A percentile compares a stretch with the other conserved stretches of the same genome.
Evolutionary conservation across 2,888 invertebrate genomes (phyloP).

Genomic region (Eupsilia transversa): DNA sequence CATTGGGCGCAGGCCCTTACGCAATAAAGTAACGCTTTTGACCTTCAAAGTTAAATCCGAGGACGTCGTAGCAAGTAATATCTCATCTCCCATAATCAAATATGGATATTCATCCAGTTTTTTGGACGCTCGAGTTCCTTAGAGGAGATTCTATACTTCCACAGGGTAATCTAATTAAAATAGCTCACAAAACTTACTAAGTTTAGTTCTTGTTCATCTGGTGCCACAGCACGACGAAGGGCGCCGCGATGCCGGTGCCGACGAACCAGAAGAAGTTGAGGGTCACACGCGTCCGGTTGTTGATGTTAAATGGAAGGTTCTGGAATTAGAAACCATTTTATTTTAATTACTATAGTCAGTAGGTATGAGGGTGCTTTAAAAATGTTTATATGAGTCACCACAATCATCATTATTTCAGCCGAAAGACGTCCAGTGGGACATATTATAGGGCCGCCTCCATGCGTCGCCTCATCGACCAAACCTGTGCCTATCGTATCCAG

Average conservation of each 20-base stretch:
- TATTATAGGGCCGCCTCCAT: not conserved
- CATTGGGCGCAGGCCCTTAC: too few species aligned
- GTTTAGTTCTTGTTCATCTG: constrained; percentile 93
- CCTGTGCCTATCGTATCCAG: not conserved
- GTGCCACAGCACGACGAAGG: constrained; percentile 94
- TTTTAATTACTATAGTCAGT: not conserved
- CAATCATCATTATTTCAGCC: not conserved
- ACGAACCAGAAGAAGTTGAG: constrained; percentile 93
- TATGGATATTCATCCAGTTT: not conserved
- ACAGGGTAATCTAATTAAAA: not conserved
- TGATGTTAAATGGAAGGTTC: constrained; percentile 95
- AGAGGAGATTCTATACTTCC: not conserved
- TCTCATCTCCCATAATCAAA: not conserved
- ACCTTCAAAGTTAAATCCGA: not conserved
- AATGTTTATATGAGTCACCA: too few species aligned
- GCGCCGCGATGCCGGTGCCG: constrained; percentile 93
- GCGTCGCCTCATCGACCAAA: too few species aligned
- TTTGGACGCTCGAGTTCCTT: not conserved
- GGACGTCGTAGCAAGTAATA: too few species aligned
- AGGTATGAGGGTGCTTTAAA: too few species aligned
- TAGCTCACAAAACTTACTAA: constrained; percentile 57
- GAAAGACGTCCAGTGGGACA: not conserved
- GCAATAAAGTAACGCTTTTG: not conserved
- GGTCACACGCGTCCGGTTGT: constrained; percentile 93
- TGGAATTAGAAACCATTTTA: constrained; percentile 83